Conservation (phyloP, 1,140 invertebrate species). For the Calephelis nemesis region DNA sequence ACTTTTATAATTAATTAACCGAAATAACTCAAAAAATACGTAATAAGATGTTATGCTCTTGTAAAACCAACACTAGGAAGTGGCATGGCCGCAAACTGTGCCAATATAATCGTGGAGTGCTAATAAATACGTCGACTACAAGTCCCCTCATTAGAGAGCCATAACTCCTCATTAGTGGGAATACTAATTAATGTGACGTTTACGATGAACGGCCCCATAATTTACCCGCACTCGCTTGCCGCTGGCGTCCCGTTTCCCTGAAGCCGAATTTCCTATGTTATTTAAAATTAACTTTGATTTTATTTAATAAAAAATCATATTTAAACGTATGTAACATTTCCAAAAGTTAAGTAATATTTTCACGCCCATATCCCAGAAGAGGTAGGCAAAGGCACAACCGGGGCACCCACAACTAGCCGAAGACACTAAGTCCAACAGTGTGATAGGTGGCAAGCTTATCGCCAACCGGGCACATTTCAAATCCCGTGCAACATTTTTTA, state of each 20-base stretch:
- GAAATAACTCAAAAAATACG: too few species aligned
- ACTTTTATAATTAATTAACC: too few species aligned
- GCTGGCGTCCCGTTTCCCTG: constrained; percentile 1
- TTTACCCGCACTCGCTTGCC: constrained; percentile 13
- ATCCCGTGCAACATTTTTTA: too few species aligned
- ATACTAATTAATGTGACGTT: constrained; percentile 17
- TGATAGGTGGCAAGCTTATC: too few species aligned
- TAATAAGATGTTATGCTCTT: background rate
- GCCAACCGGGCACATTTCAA: too few species aligned
- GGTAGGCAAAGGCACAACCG: too few species aligned
- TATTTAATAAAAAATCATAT: background rate
- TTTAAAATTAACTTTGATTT: background rate
- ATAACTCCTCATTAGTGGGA: constrained; percentile 59
- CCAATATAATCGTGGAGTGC: constrained; percentile 29
- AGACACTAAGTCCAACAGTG: too few species aligned
- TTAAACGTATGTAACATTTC: too few species aligned
- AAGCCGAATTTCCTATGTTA: background rate
- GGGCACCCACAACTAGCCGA: too few species aligned
- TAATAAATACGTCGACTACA: constrained; percentile 69
- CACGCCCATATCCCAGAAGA: too few species aligned
- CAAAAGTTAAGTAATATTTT: too few species aligned
- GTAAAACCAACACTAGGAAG: constrained; percentile 17
- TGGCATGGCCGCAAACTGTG: constrained; percentile 12
- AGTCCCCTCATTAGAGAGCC: constrained; percentile 71
- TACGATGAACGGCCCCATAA: constrained; percentile 14